These are phyloP conservation scores for Premnoplex brunnescens DNA, from an alignment of 2,797 vertebrate species.

Conservation along the genomic window DNA sequence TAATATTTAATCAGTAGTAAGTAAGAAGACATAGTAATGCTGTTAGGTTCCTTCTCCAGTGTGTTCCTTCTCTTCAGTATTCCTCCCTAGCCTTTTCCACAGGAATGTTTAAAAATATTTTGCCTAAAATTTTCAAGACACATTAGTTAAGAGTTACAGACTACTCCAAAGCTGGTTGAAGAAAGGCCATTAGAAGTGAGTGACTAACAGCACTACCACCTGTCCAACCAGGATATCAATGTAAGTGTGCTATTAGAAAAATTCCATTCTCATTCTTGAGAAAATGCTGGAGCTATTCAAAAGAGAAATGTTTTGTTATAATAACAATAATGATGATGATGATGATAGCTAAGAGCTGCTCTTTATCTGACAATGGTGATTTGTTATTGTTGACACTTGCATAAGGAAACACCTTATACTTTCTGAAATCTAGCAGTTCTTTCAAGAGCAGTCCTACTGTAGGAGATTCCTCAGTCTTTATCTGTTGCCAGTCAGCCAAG, in stretches of 20 bases:
- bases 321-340: no score
- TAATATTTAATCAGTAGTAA: not conserved
- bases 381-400: not conserved
- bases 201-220: not conserved
- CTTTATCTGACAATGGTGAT: not conserved
- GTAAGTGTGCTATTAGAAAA: not conserved
- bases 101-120: not conserved
- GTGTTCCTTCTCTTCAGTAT: not conserved
- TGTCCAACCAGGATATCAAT: not conserved
- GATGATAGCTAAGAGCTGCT: not conserved
- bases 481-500: not conserved
- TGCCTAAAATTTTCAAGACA: not conserved
- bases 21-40: not conserved
- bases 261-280: not conserved
- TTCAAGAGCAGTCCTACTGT: not conserved
- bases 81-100: not conserved
- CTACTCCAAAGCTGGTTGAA: not conserved
- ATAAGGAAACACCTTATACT: not conserved
- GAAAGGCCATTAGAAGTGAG: not conserved
- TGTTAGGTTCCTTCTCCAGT: not conserved
- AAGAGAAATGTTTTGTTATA: not conserved
- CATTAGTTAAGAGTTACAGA: not conserved
- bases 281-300: not conserved
- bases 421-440: not conserved
- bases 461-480: not conserved